These are phyloP conservation scores for Folsomia manolachei DNA, from an alignment of 2,888 invertebrate genomes.

Conservation along the genomic window DNA sequence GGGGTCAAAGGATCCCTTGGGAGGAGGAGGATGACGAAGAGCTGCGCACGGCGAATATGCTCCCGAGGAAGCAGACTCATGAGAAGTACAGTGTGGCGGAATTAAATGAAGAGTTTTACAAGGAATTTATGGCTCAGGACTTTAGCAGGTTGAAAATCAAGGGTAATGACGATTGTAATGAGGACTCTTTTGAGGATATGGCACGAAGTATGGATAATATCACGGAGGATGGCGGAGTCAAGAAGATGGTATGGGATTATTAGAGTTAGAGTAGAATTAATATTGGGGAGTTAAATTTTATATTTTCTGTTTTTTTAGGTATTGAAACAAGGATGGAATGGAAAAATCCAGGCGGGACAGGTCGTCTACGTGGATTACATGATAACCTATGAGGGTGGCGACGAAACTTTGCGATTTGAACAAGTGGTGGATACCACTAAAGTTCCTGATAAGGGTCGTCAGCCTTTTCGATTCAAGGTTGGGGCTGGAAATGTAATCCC, in stretches of 20 bases:
- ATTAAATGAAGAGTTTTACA: background rate
- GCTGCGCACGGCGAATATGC: background rate
- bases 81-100: background rate
- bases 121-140: background rate
- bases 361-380: constrained; percentile 18
- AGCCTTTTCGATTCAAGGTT: constrained; percentile 19
- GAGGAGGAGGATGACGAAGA: constrained; percentile 5
- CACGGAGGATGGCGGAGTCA: constrained; percentile 11
- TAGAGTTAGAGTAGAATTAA: background rate
- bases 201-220: background rate
- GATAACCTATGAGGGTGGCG: background rate
- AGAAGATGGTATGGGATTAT: constrained; percentile 20
- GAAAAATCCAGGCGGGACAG: constrained; percentile 4
- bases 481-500: constrained; percentile 22
- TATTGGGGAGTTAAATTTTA: background rate
- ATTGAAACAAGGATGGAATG: constrained; percentile 20
- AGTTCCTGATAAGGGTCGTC: background rate
- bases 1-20: too few relatives aligned
- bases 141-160: background rate
- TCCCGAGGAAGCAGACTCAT: background rate
- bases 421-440: constrained; percentile 20
- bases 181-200: background rate
- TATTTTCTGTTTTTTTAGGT: constrained; percentile 17
- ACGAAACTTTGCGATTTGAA: constrained; percentile 11
- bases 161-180: background rate